Evolutionary conservation across 2,888 invertebrate genomes (phyloP).

Genomic region (Synergus gifuensis): DNA sequence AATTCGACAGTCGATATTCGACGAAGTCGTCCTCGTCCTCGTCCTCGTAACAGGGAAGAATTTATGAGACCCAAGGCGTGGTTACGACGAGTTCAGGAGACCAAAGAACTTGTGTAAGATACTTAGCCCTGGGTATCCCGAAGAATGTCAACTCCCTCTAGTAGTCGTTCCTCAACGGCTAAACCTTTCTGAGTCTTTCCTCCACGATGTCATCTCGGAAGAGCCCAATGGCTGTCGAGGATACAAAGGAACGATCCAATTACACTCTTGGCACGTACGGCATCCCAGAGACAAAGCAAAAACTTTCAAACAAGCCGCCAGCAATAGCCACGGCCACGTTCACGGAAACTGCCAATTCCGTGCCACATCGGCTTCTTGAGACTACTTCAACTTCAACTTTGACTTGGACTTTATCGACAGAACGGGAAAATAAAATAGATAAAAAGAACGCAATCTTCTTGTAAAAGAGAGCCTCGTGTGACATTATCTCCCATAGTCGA

Average conservation of each 20-base stretch:
- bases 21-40: conserved; percentile 49
- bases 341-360: conserved; percentile 61
- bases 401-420: conserved; percentile 21
- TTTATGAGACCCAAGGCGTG: conserved; percentile 57
- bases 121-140: conserved; percentile 54
- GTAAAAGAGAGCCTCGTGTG: conserved; percentile 23
- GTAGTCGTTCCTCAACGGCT: conserved; percentile 45
- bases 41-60: conserved; percentile 50
- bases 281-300: conserved; percentile 67
- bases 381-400: conserved; percentile 23
- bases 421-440: conserved; percentile 7
- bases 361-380: not conserved
- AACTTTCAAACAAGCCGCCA: conserved; percentile 72
- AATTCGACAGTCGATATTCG: conserved; percentile 44
- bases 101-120: conserved; percentile 55
- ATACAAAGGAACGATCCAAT: conserved; percentile 64
- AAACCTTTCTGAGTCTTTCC: not conserved
- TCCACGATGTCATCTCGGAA: conserved; percentile 54
- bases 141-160: conserved; percentile 63
- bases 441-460: conserved; percentile 37
- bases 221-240: conserved; percentile 62
- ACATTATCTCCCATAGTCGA: not conserved
- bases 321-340: conserved; percentile 54
- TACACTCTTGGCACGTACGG: conserved; percentile 66
- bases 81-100: conserved; percentile 47